A percentile compares a stretch with the other conserved stretches of the same genome.
Evolutionary conservation across 2,113 vertebrate genomes (phyloP).

Genomic region (Pteronura brasiliensis): DNA sequence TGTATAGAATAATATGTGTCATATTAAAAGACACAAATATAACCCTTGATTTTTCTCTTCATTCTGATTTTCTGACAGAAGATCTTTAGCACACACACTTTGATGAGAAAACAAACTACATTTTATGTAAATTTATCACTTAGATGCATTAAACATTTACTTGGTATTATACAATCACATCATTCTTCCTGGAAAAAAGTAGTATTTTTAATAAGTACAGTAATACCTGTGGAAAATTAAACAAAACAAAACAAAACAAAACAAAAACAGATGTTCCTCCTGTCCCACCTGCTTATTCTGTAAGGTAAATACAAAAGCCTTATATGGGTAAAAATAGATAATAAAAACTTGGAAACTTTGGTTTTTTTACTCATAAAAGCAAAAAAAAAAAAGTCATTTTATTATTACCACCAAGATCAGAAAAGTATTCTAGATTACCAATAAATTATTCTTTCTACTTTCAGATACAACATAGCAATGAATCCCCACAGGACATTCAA

Average conservation of each 20-base stretch:
- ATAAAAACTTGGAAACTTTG: not conserved
- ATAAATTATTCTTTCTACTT: slow-evolving; percentile 30
- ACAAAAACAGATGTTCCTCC: not conserved
- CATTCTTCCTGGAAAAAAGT: not conserved
- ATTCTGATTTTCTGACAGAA: slow-evolving; percentile 78
- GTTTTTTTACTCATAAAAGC: not conserved
- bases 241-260: not conserved
- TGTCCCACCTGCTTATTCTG: not conserved
- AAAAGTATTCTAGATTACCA: not conserved
- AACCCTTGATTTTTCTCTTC: slow-evolving; percentile 56
- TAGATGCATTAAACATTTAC: slow-evolving; percentile 26
- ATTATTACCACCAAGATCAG: slow-evolving; percentile 4
- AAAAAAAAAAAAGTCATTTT: not conserved
- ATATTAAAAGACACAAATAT: slow-evolving; percentile 66
- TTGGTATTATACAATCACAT: slow-evolving; percentile 50
- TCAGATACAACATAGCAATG: not conserved
- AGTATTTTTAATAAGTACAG: not conserved
- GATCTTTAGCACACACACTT: slow-evolving; percentile 65
- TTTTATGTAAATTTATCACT: slow-evolving; percentile 67
- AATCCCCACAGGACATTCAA: not conserved
- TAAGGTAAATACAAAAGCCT: not conserved
- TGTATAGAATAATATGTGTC: slow-evolving; percentile 38
- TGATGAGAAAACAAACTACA: slow-evolving; percentile 63
- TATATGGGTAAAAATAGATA: slow-evolving; percentile 32
- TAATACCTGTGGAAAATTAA: not conserved